A percentile compares a stretch with the other conserved stretches of the same genome.
These are phyloP conservation scores for Adineta ricciae DNA, from an alignment of 2,888 invertebrate species.

Conservation along the genomic window DNA sequence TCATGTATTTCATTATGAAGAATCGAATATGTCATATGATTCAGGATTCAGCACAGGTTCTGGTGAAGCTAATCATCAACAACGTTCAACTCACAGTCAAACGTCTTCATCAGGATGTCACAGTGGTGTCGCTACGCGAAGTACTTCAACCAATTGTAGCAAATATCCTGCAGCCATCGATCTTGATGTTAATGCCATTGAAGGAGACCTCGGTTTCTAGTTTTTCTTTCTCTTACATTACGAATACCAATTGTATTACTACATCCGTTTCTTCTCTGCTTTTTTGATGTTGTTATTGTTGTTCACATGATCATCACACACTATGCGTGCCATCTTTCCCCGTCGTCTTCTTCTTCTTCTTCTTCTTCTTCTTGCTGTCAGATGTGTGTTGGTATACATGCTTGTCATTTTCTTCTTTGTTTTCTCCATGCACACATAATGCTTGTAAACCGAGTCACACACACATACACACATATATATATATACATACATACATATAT, in stretches of 20 bases:
- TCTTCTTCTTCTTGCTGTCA: constrained; percentile 9
- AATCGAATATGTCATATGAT: not conserved
- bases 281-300: not conserved
- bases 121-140: not conserved
- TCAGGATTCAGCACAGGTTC: not conserved
- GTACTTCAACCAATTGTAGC: not conserved
- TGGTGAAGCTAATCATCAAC: not conserved
- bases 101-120: not conserved
- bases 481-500: not conserved
- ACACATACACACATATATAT: too few relatives aligned
- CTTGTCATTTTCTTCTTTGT: constrained; percentile 8
- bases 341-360: not conserved
- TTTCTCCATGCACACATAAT: not conserved
- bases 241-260: constrained; percentile 15
- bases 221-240: not conserved
- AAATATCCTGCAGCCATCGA: not conserved
- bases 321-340: constrained; percentile 4
- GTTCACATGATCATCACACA: not conserved
- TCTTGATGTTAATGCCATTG: constrained; percentile 8
- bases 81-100: not conserved
- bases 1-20: not conserved
- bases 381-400: constrained; percentile 13
- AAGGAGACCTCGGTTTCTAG: constrained; percentile 15
- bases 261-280: not conserved
- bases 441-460: not conserved